A percentile compares a stretch with the other conserved stretches of the same genome.
Evolutionary conservation across 2,888 invertebrate genomes (phyloP).

Genomic region (Thumatha senex): DNA sequence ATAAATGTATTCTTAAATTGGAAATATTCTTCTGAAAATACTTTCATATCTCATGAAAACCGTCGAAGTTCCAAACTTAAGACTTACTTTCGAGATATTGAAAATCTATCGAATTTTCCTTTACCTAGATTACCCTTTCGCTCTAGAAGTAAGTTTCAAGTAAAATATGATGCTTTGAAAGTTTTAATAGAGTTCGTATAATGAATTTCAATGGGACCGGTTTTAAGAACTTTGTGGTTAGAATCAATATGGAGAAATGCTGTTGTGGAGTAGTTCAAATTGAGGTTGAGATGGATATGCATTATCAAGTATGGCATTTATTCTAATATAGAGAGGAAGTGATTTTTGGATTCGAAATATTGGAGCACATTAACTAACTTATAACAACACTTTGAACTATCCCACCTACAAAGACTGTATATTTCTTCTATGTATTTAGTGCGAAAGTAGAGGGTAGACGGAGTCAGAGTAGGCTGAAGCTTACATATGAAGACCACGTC

Average conservation of each 20-base stretch:
- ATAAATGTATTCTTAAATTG: slow-evolving; percentile 3
- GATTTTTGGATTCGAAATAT: not conserved
- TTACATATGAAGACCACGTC: too few relatives aligned
- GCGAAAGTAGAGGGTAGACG: too few relatives aligned
- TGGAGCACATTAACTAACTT: too few relatives aligned
- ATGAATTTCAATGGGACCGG: slow-evolving; percentile 40
- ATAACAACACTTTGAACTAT: too few relatives aligned
- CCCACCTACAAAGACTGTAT: too few relatives aligned
- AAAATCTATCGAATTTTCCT: slow-evolving; percentile 49
- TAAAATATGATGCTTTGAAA: slow-evolving; percentile 36
- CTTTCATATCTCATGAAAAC: slow-evolving; percentile 23
- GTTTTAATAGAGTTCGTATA: slow-evolving; percentile 31
- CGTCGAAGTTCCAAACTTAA: slow-evolving; percentile 8
- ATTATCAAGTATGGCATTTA: not conserved
- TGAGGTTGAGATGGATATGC: not conserved
- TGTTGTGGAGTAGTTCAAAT: slow-evolving; percentile 8
- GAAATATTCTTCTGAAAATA: slow-evolving; percentile 27
- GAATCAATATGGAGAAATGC: slow-evolving; percentile 26
- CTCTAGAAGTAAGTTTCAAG: slow-evolving; percentile 32
- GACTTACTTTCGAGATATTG: slow-evolving; percentile 37
- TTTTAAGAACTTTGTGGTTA: slow-evolving; percentile 27
- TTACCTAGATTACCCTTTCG: slow-evolving; percentile 44
- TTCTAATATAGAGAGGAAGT: too few relatives aligned
- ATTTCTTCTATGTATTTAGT: too few relatives aligned
- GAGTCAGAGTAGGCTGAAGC: too few relatives aligned